Conservation (phyloP, 2,888 invertebrate genomes). For the Lasius fuliginosus region DNA sequence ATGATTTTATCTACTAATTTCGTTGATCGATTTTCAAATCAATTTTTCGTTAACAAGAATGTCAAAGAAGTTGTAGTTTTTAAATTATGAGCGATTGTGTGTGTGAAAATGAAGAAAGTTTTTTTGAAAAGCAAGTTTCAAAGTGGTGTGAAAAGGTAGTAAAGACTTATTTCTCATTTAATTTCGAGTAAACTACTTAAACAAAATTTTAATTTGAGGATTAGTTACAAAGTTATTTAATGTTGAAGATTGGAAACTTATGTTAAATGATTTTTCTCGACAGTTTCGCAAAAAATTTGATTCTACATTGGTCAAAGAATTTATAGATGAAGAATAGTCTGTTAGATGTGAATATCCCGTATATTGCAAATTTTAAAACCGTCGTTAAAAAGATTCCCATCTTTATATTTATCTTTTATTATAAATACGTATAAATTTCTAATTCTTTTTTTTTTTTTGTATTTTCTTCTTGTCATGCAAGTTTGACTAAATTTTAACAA, state of each 20-base stretch:
- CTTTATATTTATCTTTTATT: slow-evolving; percentile 3
- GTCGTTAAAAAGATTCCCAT: neutral
- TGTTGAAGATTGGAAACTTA: slow-evolving; percentile 36
- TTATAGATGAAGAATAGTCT: neutral
- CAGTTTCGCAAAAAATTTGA: slow-evolving; percentile 9
- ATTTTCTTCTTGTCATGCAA: slow-evolving; percentile 36
- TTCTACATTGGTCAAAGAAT: neutral
- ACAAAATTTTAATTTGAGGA: slow-evolving; percentile 40
- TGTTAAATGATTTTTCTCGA: slow-evolving; percentile 22
- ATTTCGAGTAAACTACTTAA: slow-evolving; percentile 35
- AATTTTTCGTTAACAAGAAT: slow-evolving; percentile 17
- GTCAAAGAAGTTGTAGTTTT: slow-evolving; percentile 6
- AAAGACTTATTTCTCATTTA: slow-evolving; percentile 38
- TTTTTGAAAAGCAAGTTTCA: slow-evolving; percentile 11
- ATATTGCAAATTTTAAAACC: neutral
- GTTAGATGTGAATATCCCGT: neutral
- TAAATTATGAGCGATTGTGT: neutral
- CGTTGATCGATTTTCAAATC: neutral
- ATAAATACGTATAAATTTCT: neutral
- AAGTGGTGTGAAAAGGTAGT: slow-evolving; percentile 37
- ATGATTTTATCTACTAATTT: neutral
- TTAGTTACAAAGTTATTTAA: slow-evolving; percentile 40
- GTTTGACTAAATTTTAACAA: slow-evolving; percentile 33
- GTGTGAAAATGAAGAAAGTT: neutral
- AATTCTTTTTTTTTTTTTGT: slow-evolving; percentile 16